Base-by-base conservation (phyloP, 2,113 vertebrate genomes). In the Aptenodytes forsteri region DNA sequence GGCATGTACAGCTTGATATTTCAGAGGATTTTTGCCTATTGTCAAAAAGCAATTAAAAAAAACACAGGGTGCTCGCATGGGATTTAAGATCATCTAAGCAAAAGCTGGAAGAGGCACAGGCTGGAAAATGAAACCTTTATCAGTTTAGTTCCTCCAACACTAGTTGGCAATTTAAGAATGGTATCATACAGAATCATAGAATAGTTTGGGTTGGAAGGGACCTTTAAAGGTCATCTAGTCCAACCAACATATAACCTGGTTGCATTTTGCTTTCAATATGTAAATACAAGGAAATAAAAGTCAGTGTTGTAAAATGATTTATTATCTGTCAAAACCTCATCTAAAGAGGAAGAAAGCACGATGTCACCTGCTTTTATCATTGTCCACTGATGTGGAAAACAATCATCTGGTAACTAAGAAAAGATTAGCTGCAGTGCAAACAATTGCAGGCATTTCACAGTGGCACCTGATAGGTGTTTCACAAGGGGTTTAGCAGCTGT, bases 361-460 rank as follows among this genome's bases (percentile, higher is more conserved):
- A 30, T 59, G 73, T 55, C 62, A 59, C 88, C 76, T 80, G 50
- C 78, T 93, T 97, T 95, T 94, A 75, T 97, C 58, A 49, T 87
- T 94, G 65, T 77, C 50, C 78, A 78, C 55, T 89, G 86, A 59
- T 65, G 92, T 93, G 78, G 86, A 97, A 96, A 97, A 96, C 52
- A 97, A 89, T 97, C 56, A 92, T 87, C 76, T 83, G 82, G 69
- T 92, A 87, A 96, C 87, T 90, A 66, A 84, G 94, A 89, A 90
- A 83, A 94, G 84, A 86, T 84, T 64, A 96, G 78, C 78, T 96
- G 54, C 70, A 91, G 65, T 87, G 93, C 90, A 93, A 97, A 54
- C 71, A 40, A 36, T 56, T 77, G 66, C 46, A 50, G 55, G 38
- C 52, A 44, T 96, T 96, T 90, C 87, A 83, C 54, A 90, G 69